Percentiles rank a stretch among this genome's conserved stretches.
Evolutionary conservation across 2,797 vertebrate genomes (phyloP).

Genomic region (Sebastes aleutianus): DNA sequence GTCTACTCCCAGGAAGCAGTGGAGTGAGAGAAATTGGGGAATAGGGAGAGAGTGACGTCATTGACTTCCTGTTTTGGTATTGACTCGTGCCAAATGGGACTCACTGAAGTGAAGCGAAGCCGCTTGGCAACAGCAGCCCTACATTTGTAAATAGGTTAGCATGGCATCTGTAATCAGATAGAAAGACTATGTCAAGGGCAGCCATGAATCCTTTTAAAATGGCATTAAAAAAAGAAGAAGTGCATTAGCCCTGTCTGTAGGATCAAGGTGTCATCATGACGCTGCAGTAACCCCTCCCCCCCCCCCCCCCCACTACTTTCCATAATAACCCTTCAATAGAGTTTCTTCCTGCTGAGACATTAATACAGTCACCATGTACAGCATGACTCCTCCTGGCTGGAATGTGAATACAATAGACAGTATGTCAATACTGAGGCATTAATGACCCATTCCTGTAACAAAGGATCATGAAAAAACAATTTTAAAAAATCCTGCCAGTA

Average conservation of each 20-base stretch:
- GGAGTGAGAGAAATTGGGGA: conserved; percentile 62
- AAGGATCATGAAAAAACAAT: not conserved
- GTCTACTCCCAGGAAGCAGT: conserved; percentile 67
- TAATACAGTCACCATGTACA: conserved; percentile 1
- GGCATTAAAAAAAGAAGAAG: not conserved
- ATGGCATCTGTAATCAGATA: conserved; percentile 49
- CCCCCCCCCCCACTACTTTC: not conserved
- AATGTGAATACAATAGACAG: conserved; percentile 9
- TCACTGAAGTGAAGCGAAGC: conserved; percentile 48
- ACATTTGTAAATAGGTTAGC: conserved; percentile 59
- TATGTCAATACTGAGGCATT: conserved; percentile 3
- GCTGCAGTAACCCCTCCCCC: not conserved
- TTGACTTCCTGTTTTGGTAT: conserved; percentile 80
- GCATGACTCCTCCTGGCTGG: conserved; percentile 23
- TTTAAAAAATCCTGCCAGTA: not conserved
- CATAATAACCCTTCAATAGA: not conserved
- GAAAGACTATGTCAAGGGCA: conserved; percentile 1
- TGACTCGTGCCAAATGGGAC: conserved; percentile 75
- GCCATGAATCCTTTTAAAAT: not conserved
- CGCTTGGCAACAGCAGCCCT: conserved; percentile 48
- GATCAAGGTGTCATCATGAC: conserved; percentile 9
- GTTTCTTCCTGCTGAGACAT: conserved; percentile 8
- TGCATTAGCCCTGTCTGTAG: not conserved
- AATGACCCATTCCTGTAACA: conserved; percentile 23
- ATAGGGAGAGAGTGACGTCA: conserved; percentile 67